Conservation (phyloP, 2,888 invertebrate species). For the Campoletis raptor region DNA sequence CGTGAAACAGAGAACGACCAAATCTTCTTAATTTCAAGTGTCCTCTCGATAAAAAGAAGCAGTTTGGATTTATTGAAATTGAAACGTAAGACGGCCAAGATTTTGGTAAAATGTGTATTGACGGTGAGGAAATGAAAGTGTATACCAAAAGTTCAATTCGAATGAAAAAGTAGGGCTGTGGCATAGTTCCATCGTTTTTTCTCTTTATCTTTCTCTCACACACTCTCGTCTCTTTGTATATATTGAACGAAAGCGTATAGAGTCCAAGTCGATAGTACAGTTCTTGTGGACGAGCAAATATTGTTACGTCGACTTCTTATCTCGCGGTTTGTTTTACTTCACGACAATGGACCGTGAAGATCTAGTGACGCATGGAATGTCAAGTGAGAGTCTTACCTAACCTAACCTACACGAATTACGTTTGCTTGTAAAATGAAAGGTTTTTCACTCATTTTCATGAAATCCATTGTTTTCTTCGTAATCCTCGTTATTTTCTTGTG, state of each 20-base stretch:
- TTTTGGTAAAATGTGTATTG: slow-evolving; percentile 11
- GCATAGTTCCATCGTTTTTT: slow-evolving; percentile 49
- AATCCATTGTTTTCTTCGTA: not conserved
- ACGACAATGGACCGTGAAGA: slow-evolving; percentile 9
- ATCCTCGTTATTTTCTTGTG: not conserved
- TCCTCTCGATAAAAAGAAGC: slow-evolving; percentile 19
- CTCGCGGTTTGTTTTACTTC: slow-evolving; percentile 8
- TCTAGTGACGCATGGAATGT: not conserved
- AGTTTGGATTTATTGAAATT: not conserved
- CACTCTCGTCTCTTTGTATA: not conserved
- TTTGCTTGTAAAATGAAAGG: not conserved
- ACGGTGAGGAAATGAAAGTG: slow-evolving; percentile 24
- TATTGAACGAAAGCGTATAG: slow-evolving; percentile 35
- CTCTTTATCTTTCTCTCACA: slow-evolving; percentile 2
- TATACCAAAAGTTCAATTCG: slow-evolving; percentile 3
- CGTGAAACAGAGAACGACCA: slow-evolving; percentile 1
- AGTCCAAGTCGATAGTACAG: slow-evolving; percentile 40
- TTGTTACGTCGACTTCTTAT: slow-evolving; percentile 12
- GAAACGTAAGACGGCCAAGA: not conserved
- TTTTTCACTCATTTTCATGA: not conserved
- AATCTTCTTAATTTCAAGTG: not conserved
- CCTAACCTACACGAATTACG: not conserved
- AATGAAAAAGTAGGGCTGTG: slow-evolving; percentile 55
- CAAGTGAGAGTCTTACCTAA: slow-evolving; percentile 28
- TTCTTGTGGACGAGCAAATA: slow-evolving; percentile 24